Base-by-base conservation (phyloP, 2,797 vertebrate genomes). In the Garrulus glandarius region DNA sequence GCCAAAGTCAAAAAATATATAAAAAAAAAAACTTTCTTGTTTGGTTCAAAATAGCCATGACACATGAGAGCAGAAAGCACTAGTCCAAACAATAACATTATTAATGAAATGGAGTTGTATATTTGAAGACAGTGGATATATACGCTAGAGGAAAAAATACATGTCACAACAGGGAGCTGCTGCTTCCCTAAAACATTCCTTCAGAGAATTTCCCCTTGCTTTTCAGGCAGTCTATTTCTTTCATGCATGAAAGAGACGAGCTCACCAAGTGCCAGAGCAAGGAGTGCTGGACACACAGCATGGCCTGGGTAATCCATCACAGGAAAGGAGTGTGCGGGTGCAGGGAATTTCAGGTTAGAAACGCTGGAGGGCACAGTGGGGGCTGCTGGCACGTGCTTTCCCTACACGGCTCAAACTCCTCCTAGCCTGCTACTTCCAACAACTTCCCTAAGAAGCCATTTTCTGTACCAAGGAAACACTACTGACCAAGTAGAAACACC, bases 91-190 rank as follows among this genome's bases (percentile, higher is more conserved):
- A 87, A 44, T 17, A 90, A 55, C 34, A 57, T 49, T 41, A 74
- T 80, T 83, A 49, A 72, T 57, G 50, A 90, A 88, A 76, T 24
- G 17, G 43, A 56, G 18, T 59, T 72, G 67, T 61, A 2, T 67
- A 61, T 83, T 87, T 83, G 53, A 93, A 59, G 52, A 20, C 13
- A 36, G 63, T 47, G 59, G 52, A 87, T 85, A 94, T 67, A 63
- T 10, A 77, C 36, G 50, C 59, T 29, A 36, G 10, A 59, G 68
- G 36, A 36, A 2, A 74, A 78, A 87, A 75, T 32, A 26, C 18
- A 10, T 5, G 15, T 36, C 34, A 17, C 43, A 29, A 15, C 11
- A 46, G 56, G 26, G 61, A 89, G 30, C 37, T 55, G 64, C 56
- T 55, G 10, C 74, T 89, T 68, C 78, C 81, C 47, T 55, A 14